Conservation (phyloP, 1,140 invertebrate genomes). For the Drosophila eugracilis region DNA sequence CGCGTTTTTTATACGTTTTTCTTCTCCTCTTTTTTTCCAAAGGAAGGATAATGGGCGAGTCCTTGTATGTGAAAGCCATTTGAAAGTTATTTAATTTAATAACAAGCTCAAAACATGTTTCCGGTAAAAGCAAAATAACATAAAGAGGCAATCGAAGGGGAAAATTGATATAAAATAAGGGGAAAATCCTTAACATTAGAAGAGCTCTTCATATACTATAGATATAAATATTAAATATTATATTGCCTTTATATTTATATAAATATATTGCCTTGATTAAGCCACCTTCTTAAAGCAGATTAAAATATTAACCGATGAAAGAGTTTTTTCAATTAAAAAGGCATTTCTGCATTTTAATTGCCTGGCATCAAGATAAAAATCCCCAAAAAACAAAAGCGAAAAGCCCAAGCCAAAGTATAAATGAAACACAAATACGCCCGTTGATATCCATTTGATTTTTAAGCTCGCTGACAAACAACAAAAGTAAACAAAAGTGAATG, state of each 20-base stretch:
- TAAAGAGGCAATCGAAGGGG: background rate
- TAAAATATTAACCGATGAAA: conserved; percentile 12
- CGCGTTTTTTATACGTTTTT: background rate
- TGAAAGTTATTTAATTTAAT: conserved; percentile 82
- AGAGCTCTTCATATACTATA: no score
- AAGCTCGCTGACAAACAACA: conserved; percentile 55
- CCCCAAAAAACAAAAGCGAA: conserved; percentile 37
- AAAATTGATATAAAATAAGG: background rate
- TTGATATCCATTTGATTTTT: conserved; percentile 69
- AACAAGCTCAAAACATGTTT: conserved; percentile 73
- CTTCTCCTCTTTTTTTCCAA: background rate
- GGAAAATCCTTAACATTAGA: background rate
- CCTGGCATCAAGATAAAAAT: conserved; percentile 66
- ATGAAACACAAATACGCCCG: conserved; percentile 62
- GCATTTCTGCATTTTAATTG: conserved; percentile 80
- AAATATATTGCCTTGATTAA: background rate
- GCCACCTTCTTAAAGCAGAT: conserved; percentile 1
- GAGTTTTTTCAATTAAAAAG: conserved; percentile 62
- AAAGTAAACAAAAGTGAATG: conserved; percentile 56
- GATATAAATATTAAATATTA: no score
- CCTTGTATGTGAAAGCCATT: conserved; percentile 61
- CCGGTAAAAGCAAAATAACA: conserved; percentile 66
- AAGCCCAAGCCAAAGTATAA: conserved; percentile 11
- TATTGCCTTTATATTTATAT: background rate
- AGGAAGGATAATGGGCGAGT: conserved; percentile 28